Evolutionary conservation across 35 echinoderm and acorn worm genomes (phyloP), one percentile per base, ranked within the genome.

Genomic region (Anneissia japonica): DNA sequence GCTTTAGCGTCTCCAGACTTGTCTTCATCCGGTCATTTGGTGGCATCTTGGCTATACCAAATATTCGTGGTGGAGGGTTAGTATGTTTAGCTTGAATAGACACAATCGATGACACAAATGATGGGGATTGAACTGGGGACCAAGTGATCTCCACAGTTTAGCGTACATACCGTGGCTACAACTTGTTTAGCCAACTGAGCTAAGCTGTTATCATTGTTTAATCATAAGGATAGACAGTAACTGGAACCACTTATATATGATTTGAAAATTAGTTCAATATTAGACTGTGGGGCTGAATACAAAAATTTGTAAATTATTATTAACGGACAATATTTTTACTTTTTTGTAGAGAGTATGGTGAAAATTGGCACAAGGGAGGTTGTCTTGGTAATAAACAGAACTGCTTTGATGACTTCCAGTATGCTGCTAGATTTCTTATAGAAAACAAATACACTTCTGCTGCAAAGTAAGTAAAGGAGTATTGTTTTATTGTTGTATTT

Each of bases 21-120:
- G 85, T 97, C n/a, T 97, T 97, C 82, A 97, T 97, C n/a, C 84
- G 86, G 36, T 82, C 93, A 55, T 89, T 97, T 0, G 95, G 95
- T 35, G 95, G 95, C 28, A 93, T 97, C 29, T 83, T 97, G 19
- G 95, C 95, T 16, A 74, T 97, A 30, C 88, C 91, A 34, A 97
- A 97, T 93, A 90, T 97, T 56, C 91, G 95, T 72, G 95, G 95
- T 31, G 95, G 95, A 74, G 95, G 95, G 95, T 97, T 74, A 89
- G 89, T 79, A 84, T n/a, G n/a, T n/a, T n/a, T n/a, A n/a, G n/a
- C n/a, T n/a, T n/a, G n/a, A n/a, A n/a, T n/a, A n/a, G n/a, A n/a
- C n/a, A n/a, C n/a, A n/a, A n/a, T n/a, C n/a, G n/a, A n/a, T n/a
- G n/a, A n/a, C n/a, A n/a, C n/a, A n/a, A n/a, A n/a, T n/a, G n/a